These are phyloP conservation scores for Molorchus minor DNA, from an alignment of 2,888 invertebrate species.

Conservation along the genomic window DNA sequence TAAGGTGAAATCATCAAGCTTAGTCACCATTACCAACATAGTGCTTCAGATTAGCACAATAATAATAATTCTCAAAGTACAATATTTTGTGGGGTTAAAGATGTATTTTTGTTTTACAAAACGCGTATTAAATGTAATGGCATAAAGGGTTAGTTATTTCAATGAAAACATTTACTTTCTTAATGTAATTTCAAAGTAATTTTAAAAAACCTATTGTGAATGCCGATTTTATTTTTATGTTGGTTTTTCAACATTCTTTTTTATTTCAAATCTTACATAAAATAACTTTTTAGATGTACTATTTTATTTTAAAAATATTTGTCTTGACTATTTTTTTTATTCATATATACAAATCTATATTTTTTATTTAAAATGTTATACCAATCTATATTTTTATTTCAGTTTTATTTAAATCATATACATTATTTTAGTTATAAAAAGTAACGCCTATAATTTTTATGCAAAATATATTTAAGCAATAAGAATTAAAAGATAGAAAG, in stretches of 20 bases:
- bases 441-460: conserved; percentile 43
- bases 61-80: conserved; percentile 37
- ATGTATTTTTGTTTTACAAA: conserved; percentile 5
- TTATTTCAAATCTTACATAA: conserved; percentile 7
- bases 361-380: conserved; percentile 13
- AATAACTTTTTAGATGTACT: conserved; percentile 7
- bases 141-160: conserved; percentile 11
- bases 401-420: background rate
- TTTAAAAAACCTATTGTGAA: conserved; percentile 6
- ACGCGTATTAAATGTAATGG: too few species aligned
- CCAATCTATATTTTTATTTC: conserved; percentile 4
- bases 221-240: conserved; percentile 10
- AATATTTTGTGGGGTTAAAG: too few species aligned
- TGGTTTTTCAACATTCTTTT: conserved; percentile 8
- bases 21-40: conserved; percentile 21
- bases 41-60: conserved; percentile 34
- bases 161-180: background rate
- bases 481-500: conserved; percentile 42
- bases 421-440: conserved; percentile 13
- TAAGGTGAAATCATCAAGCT: conserved; percentile 14
- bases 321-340: conserved; percentile 17
- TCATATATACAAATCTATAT: conserved; percentile 10
- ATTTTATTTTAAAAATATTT: conserved; percentile 14
- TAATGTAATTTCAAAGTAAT: conserved; percentile 2
- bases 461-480: conserved; percentile 44